phyloP scores from a whole-genome alignment of 2,113 vertebrate genomes.

The Alaudala cheleensis region DNA sequence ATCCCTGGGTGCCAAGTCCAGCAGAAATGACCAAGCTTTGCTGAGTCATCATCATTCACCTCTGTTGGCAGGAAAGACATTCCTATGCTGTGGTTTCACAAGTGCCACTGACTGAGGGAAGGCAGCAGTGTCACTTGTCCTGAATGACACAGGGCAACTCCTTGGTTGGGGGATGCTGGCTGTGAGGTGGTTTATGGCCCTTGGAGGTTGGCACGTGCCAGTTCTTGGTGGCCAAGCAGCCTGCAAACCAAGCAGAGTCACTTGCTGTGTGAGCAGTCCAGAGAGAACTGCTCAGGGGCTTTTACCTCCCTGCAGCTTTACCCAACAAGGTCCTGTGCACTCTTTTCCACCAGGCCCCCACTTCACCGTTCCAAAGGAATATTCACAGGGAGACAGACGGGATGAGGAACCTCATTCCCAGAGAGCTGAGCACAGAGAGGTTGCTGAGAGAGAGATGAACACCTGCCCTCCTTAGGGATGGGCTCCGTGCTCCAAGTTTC shows the following conservation, averaged over 20 bases:
- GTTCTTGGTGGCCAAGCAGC: background rate
- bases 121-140: background rate
- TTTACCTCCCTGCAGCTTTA: background rate
- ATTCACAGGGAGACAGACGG: fast-evolving
- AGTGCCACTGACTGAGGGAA: background rate
- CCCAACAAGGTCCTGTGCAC: background rate
- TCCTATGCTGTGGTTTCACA: background rate
- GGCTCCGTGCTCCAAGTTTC: background rate
- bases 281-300: background rate
- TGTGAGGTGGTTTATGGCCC: background rate
- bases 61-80: background rate
- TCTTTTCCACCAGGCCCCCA: background rate
- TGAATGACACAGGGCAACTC: background rate
- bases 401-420: background rate
- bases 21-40: background rate
- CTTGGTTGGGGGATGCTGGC: background rate
- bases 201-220: background rate
- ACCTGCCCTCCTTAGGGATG: background rate
- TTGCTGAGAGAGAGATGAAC: background rate
- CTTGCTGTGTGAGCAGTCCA: background rate
- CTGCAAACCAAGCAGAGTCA: background rate
- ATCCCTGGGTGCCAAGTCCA: background rate
- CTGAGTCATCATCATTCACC: background rate
- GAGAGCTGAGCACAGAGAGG: background rate
- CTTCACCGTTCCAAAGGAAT: background rate